Conservation (phyloP, 2,797 vertebrate species). For the Diceros bicornis region DNA sequence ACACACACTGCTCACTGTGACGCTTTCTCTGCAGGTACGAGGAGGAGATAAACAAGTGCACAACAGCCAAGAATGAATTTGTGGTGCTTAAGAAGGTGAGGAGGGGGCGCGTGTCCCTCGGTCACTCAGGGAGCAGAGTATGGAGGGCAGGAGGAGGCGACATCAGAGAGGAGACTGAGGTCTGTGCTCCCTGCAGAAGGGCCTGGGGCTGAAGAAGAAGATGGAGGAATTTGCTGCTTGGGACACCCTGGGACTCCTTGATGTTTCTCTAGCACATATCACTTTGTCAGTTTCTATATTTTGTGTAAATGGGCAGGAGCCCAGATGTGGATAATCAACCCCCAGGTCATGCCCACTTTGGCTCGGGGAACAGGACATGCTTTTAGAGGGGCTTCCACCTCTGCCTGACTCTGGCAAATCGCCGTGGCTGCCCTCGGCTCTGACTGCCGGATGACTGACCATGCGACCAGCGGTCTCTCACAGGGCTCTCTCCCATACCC, state of each 20-base stretch:
- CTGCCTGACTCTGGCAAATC: not conserved
- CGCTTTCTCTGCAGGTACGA: conserved; percentile 90
- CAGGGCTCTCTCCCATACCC: too few relatives aligned
- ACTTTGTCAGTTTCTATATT: not conserved
- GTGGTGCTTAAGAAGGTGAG: conserved; percentile 95
- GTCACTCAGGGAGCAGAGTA: not conserved
- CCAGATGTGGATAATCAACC: not conserved
- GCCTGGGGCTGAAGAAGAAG: not conserved
- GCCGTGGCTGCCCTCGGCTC: rapidly evolving
- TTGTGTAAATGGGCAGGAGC: not conserved
- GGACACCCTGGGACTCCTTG: not conserved
- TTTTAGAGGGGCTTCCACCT: not conserved
- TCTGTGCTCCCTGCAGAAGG: not conserved
- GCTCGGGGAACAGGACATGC: not conserved
- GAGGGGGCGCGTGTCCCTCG: too few relatives aligned
- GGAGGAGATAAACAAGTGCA: conserved; percentile 95
- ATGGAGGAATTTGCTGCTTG: not conserved
- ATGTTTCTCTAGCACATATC: not conserved
- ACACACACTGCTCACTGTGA: not conserved
- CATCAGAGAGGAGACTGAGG: not conserved
- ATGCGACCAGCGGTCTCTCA: too few relatives aligned
- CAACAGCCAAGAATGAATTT: conserved; percentile 94
- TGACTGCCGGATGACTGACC: rapidly evolving
- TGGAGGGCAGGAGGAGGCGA: not conserved
- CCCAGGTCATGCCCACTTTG: not conserved